Conservation (phyloP, 1,140 invertebrate species). For the Tetragnatha versicolor region DNA sequence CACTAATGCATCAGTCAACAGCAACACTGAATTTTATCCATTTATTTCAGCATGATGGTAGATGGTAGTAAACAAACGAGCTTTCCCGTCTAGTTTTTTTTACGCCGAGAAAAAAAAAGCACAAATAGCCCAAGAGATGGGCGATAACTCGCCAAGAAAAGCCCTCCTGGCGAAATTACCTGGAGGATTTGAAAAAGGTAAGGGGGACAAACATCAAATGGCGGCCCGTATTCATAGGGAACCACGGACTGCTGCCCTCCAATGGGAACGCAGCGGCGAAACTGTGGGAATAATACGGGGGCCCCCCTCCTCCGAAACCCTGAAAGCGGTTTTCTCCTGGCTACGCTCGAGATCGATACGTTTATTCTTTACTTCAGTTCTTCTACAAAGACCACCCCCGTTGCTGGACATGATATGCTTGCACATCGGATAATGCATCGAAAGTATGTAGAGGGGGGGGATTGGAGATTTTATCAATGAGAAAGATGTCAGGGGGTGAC, state of each 20-base stretch:
- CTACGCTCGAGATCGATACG: no score
- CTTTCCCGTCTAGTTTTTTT: no score
- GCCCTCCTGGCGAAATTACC: neutral
- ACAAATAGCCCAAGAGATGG: no score
- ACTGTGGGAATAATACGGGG: slow-evolving; percentile 20
- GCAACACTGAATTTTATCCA: no score
- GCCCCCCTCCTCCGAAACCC: slow-evolving; percentile 9
- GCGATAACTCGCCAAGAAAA: slow-evolving; percentile 20
- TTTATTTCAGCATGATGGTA: no score
- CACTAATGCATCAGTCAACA: no score
- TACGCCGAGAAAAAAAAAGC: no score
- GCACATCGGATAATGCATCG: neutral
- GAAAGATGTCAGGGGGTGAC: no score
- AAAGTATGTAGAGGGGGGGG: neutral
- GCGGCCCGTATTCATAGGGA: slow-evolving; percentile 6
- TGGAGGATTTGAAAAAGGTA: neutral
- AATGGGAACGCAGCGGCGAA: slow-evolving; percentile 3
- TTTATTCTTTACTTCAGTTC: no score
- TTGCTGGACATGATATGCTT: neutral
- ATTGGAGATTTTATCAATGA: no score
- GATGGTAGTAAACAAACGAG: no score
- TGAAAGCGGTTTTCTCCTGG: slow-evolving; percentile 1
- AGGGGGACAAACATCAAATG: neutral
- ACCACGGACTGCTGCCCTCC: slow-evolving; percentile 23
- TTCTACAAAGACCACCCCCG: slow-evolving; percentile 32